These are phyloP conservation scores for Drosophila pachea DNA, from an alignment of 1,140 invertebrate species.

Conservation along the genomic window DNA sequence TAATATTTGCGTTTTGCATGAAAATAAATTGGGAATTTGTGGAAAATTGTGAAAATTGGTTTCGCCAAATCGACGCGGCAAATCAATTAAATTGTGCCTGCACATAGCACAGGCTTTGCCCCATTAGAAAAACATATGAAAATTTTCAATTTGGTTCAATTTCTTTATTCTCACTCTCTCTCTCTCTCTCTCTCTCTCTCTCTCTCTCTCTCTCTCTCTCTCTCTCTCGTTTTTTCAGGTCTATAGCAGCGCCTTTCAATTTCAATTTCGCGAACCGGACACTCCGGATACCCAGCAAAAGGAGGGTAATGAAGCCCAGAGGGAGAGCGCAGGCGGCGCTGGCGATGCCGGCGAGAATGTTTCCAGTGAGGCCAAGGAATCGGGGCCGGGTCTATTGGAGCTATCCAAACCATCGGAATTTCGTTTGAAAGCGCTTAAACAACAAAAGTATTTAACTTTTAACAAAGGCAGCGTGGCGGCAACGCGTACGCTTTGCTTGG, in stretches of 20 bases:
- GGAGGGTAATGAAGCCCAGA: slow-evolving; percentile 57
- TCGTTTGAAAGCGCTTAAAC: slow-evolving; percentile 78
- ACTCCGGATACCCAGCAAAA: slow-evolving; percentile 61
- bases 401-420: slow-evolving; percentile 79
- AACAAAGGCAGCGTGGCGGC: slow-evolving; percentile 65
- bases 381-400: slow-evolving; percentile 73
- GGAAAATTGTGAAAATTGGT: slow-evolving; percentile 49
- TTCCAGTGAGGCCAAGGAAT: slow-evolving; percentile 69
- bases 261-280: slow-evolving; percentile 78
- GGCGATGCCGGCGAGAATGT: slow-evolving; percentile 60
- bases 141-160: slow-evolving; percentile 6
- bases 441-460: slow-evolving; percentile 78
- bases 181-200: not conserved
- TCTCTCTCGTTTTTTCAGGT: slow-evolving; percentile 44
- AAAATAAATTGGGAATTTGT: slow-evolving; percentile 71
- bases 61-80: slow-evolving; percentile 51
- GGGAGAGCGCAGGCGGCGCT: slow-evolving; percentile 25
- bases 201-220: not conserved
- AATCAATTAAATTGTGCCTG: slow-evolving; percentile 67
- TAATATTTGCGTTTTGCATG: slow-evolving; percentile 69
- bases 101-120: slow-evolving; percentile 23
- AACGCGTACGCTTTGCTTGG: slow-evolving; percentile 36
- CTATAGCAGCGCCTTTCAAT: slow-evolving; percentile 68
- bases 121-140: slow-evolving; percentile 17
- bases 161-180: slow-evolving; percentile 13